A percentile compares a stretch with the other conserved stretches of the same genome.
phyloP scores from a whole-genome alignment of 37 sponge, comb jelly and placozoan genomes.

The Geodia barretti region DNA sequence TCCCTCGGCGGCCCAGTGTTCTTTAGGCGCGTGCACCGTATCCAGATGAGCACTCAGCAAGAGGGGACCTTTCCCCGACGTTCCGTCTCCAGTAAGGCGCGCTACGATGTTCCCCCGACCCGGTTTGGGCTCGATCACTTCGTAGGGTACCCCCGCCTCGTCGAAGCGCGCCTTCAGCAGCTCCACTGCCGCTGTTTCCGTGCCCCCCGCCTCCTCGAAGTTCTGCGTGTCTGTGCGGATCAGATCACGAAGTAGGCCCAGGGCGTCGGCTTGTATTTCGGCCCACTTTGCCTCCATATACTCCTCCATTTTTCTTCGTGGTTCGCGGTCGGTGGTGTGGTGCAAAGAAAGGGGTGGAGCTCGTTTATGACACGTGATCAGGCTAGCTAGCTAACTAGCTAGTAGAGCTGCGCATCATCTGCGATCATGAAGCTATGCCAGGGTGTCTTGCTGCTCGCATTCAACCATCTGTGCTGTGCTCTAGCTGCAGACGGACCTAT shows the following conservation, averaged over 20 bases:
- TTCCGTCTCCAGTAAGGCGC: conserved; percentile 66
- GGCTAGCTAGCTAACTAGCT: too few species aligned
- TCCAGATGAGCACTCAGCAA: conserved; percentile 80
- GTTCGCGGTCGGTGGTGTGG: too few species aligned
- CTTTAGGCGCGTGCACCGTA: conserved; percentile 79
- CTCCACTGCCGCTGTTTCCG: conserved; percentile 63
- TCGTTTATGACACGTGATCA: not conserved
- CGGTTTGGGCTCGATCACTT: conserved; percentile 64
- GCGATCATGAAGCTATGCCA: not conserved
- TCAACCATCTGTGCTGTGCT: not conserved
- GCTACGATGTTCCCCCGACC: conserved; percentile 87
- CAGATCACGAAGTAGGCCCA: conserved; percentile 64
- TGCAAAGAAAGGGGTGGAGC: not conserved
- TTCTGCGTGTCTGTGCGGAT: conserved; percentile 78
- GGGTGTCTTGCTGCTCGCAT: not conserved
- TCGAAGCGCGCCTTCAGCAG: conserved; percentile 54
- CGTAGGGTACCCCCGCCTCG: conserved; percentile 59
- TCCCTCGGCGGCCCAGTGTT: conserved; percentile 75
- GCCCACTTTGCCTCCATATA: conserved; percentile 47
- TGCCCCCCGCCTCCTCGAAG: conserved; percentile 70
- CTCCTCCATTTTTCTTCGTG: too few species aligned
- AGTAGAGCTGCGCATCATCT: too few species aligned
- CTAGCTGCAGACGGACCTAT: conserved; percentile 9
- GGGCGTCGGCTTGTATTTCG: conserved; percentile 49
- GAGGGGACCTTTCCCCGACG: conserved; percentile 60